A percentile compares a stretch with the other conserved stretches of the same genome.
Evolutionary conservation across 2,888 invertebrate species (phyloP).

Genomic region (Corythucha ciliata): DNA sequence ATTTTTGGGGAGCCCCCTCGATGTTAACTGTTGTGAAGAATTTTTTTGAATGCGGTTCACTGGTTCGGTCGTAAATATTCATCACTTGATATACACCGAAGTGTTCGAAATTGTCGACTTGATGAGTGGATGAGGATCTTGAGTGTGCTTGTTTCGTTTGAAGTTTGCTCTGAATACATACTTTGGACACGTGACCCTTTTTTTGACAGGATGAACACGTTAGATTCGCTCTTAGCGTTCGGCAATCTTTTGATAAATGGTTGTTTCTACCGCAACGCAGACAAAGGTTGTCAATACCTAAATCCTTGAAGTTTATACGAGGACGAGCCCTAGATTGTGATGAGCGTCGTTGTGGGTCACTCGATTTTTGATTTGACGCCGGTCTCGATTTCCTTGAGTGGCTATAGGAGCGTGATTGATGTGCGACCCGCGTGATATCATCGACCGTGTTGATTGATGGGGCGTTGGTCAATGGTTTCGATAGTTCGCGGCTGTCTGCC

Average conservation of each 20-base stretch:
- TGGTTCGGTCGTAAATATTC: conserved; percentile 7
- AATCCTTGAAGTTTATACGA: background rate
- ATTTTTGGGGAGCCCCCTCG: conserved; percentile 15
- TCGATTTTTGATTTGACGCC: too few species aligned
- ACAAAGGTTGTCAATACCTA: conserved; percentile 14
- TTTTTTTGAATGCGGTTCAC: conserved; percentile 11
- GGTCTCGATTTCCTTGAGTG: too few species aligned
- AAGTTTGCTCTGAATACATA: conserved; percentile 14
- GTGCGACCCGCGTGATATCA: too few species aligned
- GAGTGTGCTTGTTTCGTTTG: conserved; percentile 11
- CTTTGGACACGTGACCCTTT: conserved; percentile 20
- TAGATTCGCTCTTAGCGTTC: background rate
- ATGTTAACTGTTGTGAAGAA: conserved; percentile 15
- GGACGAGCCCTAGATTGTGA: too few species aligned
- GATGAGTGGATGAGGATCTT: conserved; percentile 2
- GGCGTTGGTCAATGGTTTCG: too few species aligned
- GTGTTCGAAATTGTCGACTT: conserved; percentile 6
- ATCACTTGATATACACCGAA: background rate
- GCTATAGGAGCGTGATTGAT: too few species aligned
- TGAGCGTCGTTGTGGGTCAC: too few species aligned
- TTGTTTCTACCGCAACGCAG: conserved; percentile 19
- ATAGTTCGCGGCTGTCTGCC: conserved; percentile 6
- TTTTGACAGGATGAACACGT: conserved; percentile 16
- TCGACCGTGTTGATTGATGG: conserved; percentile 1
- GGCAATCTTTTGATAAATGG: conserved; percentile 18